phyloP scores from a whole-genome alignment of 92 coral and sea anemone species.

The Umimayanthus chanpuru region DNA sequence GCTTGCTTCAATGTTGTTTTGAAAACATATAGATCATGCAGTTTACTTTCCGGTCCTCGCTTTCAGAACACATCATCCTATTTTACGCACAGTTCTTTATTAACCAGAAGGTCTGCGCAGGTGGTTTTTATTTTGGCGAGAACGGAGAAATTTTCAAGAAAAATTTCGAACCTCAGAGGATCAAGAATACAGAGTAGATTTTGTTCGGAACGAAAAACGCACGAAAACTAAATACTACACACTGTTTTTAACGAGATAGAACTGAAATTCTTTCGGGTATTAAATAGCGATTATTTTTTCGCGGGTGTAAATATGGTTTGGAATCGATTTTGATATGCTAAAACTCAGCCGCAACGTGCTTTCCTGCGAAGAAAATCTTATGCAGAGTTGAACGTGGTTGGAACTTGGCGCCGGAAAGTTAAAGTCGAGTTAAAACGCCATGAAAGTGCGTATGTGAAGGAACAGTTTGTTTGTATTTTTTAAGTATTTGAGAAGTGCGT shows the following conservation, averaged over 20 bases:
- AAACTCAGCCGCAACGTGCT: background rate
- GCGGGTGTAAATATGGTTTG: too few relatives aligned
- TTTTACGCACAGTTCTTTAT: background rate
- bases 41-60: slow-evolving; percentile 7
- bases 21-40: background rate
- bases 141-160: background rate
- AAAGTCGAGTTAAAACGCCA: background rate
- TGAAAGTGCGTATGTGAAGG: background rate
- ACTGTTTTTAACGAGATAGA: background rate
- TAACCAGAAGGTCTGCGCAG: background rate
- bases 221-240: background rate
- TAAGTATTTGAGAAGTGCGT: background rate
- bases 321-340: too few relatives aligned
- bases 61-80: background rate
- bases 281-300: background rate
- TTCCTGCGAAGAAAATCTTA: background rate
- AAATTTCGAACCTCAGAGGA: background rate
- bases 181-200: background rate
- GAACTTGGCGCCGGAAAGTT: background rate
- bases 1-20: background rate
- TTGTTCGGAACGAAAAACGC: background rate
- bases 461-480: background rate
- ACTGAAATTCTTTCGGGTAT: background rate
- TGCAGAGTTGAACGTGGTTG: background rate
- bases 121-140: background rate